Evolutionary conservation across 2,888 invertebrate species (phyloP).

Genomic region (Plemyria rubiginata): DNA sequence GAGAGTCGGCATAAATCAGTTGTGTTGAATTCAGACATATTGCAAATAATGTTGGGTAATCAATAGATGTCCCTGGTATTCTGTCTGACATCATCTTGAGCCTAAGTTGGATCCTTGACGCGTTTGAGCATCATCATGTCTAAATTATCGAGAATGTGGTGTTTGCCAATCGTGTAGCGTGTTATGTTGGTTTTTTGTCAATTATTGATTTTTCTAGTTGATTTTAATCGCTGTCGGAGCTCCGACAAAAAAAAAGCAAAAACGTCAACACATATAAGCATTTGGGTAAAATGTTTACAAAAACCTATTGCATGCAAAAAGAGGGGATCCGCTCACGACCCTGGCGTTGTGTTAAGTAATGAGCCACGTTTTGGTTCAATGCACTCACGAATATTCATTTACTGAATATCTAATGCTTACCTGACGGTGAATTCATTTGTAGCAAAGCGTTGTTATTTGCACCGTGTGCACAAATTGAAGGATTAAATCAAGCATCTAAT

Average conservation of each 20-base stretch:
- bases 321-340: conserved; percentile 68
- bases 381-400: conserved; percentile 78
- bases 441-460: conserved; percentile 61
- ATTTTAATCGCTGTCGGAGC: conserved; percentile 57
- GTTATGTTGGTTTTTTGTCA: conserved; percentile 47
- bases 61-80: conserved; percentile 67
- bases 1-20: conserved; percentile 76
- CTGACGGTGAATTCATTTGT: conserved; percentile 71
- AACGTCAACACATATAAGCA: conserved; percentile 68
- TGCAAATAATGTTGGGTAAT: conserved; percentile 66
- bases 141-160: conserved; percentile 50
- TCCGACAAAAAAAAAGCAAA: too few species aligned
- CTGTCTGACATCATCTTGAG: conserved; percentile 65
- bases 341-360: conserved; percentile 74
- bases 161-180: conserved; percentile 44
- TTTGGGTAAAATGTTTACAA: conserved; percentile 62
- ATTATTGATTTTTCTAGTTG: conserved; percentile 59
- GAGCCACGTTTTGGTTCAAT: conserved; percentile 82
- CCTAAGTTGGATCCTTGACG: conserved; percentile 60
- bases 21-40: conserved; percentile 69
- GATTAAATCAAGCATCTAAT: conserved; percentile 32
- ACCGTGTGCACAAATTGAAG: conserved; percentile 57
- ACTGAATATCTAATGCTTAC: conserved; percentile 64
- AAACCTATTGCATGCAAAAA: conserved; percentile 71
- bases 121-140: conserved; percentile 56